phyloP scores from a whole-genome alignment of 2,797 vertebrate species.

The Crocodylus rhombifer region DNA sequence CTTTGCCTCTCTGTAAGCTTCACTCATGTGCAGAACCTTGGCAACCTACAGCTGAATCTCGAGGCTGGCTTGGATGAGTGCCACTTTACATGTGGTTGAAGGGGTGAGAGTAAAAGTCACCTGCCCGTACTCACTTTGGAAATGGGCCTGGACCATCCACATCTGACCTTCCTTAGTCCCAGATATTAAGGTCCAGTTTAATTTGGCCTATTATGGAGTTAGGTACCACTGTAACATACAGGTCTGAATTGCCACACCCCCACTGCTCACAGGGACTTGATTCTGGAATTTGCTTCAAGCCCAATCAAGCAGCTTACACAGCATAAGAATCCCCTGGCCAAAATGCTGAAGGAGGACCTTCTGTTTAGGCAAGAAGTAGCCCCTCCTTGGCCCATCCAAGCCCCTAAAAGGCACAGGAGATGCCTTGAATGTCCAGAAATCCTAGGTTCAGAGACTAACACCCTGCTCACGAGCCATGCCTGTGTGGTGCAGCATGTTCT shows the following conservation, averaged over 20 bases:
- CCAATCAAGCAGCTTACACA: background rate
- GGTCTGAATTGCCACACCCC: background rate
- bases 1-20: background rate
- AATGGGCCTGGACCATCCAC: background rate
- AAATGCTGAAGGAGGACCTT: background rate
- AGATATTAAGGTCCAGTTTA: background rate
- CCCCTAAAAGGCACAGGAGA: background rate
- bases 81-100: background rate
- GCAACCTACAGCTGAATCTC: background rate
- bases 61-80: background rate
- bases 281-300: background rate
- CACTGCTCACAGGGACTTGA: background rate
- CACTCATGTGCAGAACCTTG: background rate
- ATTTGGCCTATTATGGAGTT: background rate
- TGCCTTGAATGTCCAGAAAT: background rate
- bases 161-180: background rate
- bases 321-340: background rate
- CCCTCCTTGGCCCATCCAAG: background rate
- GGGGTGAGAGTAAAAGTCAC: accelerated
- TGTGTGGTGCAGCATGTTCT: accelerated
- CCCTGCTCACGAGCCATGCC: background rate
- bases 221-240: background rate
- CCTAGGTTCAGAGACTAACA: background rate
- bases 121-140: accelerated
- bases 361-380: background rate